These are phyloP conservation scores for Colletes latitarsis DNA, from an alignment of 1,140 invertebrate genomes.

Conservation along the genomic window DNA sequence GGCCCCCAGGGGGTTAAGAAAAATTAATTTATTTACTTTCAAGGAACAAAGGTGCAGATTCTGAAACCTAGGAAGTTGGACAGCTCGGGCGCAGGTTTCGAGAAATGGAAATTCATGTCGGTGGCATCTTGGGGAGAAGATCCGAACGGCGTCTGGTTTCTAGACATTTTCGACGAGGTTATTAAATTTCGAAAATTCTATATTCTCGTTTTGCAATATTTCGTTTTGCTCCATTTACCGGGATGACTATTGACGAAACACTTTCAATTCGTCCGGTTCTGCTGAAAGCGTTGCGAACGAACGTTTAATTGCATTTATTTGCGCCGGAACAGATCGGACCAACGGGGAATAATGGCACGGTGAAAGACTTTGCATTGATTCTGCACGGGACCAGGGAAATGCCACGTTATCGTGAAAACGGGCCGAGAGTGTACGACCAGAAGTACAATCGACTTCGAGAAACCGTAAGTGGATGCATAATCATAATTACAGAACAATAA, in stretches of 20 bases:
- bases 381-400: slow-evolving; percentile 86
- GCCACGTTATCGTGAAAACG: slow-evolving; percentile 84
- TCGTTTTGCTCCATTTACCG: neutral
- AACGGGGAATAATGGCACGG: slow-evolving; percentile 81
- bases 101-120: slow-evolving; percentile 93
- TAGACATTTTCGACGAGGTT: slow-evolving; percentile 85
- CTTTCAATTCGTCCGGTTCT: neutral
- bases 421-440: slow-evolving; percentile 82
- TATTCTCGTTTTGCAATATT: neutral
- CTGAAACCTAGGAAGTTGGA: slow-evolving; percentile 88
- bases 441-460: slow-evolving; percentile 79
- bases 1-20: neutral
- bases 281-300: slow-evolving; percentile 4
- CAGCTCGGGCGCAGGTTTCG: slow-evolving; percentile 86
- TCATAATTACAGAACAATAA: too few species aligned
- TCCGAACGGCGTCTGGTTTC: slow-evolving; percentile 88
- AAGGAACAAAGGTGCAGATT: slow-evolving; percentile 85
- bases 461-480: slow-evolving; percentile 54
- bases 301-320: slow-evolving; percentile 27
- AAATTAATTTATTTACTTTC: neutral
- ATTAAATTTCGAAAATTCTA: neutral
- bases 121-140: slow-evolving; percentile 96
- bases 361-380: slow-evolving; percentile 83
- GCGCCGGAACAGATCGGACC: slow-evolving; percentile 75
- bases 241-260: neutral